phyloP scores from a whole-genome alignment of 2,113 vertebrate species.

The Casuarius casuarius region DNA sequence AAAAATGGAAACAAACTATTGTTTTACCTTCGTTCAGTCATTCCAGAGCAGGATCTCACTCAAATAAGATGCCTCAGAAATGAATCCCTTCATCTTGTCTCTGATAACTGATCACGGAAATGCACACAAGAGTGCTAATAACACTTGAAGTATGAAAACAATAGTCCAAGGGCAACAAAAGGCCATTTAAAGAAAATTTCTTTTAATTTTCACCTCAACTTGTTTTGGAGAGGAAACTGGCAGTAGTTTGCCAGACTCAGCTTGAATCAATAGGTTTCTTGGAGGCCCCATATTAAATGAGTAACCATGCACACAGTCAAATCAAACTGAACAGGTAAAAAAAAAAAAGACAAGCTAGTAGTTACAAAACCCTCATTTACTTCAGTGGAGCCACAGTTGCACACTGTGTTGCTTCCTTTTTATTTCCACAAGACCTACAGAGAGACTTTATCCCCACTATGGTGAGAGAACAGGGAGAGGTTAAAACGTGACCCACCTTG shows the following conservation, averaged over 20 bases:
- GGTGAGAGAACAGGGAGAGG: background rate
- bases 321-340: background rate
- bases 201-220: background rate
- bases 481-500: constrained; percentile 77
- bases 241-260: background rate
- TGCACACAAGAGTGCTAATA: background rate
- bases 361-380: background rate
- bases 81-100: background rate
- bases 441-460: background rate
- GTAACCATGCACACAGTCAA: background rate
- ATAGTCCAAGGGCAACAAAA: background rate
- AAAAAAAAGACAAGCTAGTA: background rate
- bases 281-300: background rate
- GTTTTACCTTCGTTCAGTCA: background rate
- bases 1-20: background rate
- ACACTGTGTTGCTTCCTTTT: background rate
- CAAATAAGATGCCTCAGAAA: background rate
- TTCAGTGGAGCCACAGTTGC: background rate
- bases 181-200: background rate
- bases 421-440: background rate
- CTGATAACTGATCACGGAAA: background rate
- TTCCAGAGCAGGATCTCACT: background rate
- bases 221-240: background rate
- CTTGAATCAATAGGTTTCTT: background rate
- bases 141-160: background rate